Base-by-base conservation (phyloP, 2,888 invertebrate species). In the Sympetrum striolatum region DNA sequence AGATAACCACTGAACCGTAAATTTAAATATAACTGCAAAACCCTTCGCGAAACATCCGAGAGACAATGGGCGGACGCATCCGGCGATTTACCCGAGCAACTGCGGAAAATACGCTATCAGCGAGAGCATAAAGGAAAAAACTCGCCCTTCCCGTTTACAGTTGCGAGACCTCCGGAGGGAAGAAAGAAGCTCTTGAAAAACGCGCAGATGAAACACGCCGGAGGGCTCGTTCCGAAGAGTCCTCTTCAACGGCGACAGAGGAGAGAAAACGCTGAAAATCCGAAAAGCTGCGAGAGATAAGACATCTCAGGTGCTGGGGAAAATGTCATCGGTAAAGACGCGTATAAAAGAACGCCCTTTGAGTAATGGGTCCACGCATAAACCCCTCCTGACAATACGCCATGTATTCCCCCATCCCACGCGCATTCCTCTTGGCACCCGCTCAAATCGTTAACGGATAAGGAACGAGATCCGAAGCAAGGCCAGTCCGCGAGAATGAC, bases 401-500 rank as follows among this genome's bases (percentile, higher is more conserved):
- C 60, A n/a, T 25, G 82, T n/a, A 82, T 82, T 82, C 53, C 44
- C 80, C 12, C 73, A 25, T 31, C 14, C 58, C 35, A 60, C 31
- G 60, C 48, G 60, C 48, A 37, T 6, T 39, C 60, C 86, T 53
- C 37, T 86, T 86, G 86, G 86, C 86, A 86, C 35, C 8, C 53
- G 25, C 58, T 86, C 86, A 86, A 60, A 86, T 58, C 60, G 58
- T 18, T 8, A 60, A 35, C 58, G 60, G n/a, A 86, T 58, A 86
- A 60, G 86, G 86, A 58, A 86, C 35, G 60, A 48, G 60, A 86
- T 86, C 48, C 86, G 53, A 35, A 53, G 60, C 86, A 86, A 86
- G 86, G 86, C 35, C 86, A 86, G 25, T 60, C 60, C 60, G 60
- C 60, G 64, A 64, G 39, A 35, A 86, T 58, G 86, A 86, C 60